Evolutionary conservation across 2,797 vertebrate genomes (phyloP), one percentile per base, ranked within the genome.

Genomic region (Eleutherodactylus coqui): DNA sequence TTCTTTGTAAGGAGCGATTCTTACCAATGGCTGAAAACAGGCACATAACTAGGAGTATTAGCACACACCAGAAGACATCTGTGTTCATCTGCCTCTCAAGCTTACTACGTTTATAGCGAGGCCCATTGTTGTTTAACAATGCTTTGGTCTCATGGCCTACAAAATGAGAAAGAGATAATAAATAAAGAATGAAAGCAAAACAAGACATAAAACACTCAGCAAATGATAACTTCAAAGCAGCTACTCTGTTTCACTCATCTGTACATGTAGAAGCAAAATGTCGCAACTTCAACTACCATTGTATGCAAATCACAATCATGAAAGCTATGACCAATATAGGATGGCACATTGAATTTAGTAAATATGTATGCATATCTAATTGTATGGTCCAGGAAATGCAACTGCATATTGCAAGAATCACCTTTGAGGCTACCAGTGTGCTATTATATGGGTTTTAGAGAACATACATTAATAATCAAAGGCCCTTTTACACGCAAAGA

Each of bases 111-210:
- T 99, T 99, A 92, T 98, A 98, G 72, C 98, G 97, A 0, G 98
- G 98, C 21, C 98, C 97, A 1, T 96, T 99, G 93, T 98, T 99
- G 92, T 99, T 99, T 85, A 99, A 93, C 93, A 99, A 97, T 88
- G 98, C 97, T 95, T 99, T 99, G 86, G 98, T 99, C 90, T 99
- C 98, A 5, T 98, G 98, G 85, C 98, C 98, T 99, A 92, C 0
- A 90, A 87, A 89, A 86, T 62, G 24, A 89, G 87, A 87, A 32
- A 43, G 76, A 58, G 19, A 88, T 72, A 64, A 51, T 10, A 88
- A 2, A 9, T 75, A 24, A 60, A 47, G 8, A 17, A 17, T 10
- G 78, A 86, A 0, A 0, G 0, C 27, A 13, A 79, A 89, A 19
- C 24, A 43, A 47, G 47, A 21, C 19, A 4, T 4, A 24, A 5